phyloP scores from a whole-genome alignment of 2,113 vertebrate species.

The Deroptyus accipitrinus region DNA sequence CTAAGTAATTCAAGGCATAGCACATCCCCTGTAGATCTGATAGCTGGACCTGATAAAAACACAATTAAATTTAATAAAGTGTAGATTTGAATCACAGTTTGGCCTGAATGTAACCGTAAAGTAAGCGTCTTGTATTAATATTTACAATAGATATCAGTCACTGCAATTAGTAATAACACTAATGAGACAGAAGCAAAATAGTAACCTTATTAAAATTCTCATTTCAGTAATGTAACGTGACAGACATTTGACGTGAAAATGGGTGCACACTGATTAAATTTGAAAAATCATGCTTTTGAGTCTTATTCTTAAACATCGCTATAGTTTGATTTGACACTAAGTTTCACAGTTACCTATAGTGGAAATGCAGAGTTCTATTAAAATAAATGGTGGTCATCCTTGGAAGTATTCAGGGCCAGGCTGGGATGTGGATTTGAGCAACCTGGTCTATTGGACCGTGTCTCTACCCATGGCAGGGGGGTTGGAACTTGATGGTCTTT shows the following conservation, averaged over 20 bases:
- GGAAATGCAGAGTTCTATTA: neutral
- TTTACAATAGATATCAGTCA: slow-evolving; percentile 44
- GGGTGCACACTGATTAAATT: neutral
- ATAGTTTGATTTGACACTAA: neutral
- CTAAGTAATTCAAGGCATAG: neutral
- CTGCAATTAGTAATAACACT: slow-evolving; percentile 31
- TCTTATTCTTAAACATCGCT: neutral
- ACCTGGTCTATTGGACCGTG: neutral
- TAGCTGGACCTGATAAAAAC: neutral
- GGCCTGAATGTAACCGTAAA: neutral
- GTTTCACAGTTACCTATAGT: neutral
- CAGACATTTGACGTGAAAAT: slow-evolving; percentile 6
- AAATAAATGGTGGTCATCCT: neutral
- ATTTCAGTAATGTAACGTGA: slow-evolving; percentile 7
- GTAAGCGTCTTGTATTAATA: slow-evolving; percentile 12
- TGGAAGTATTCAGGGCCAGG: neutral
- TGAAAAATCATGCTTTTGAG: neutral
- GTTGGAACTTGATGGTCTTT: neutral
- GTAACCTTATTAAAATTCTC: slow-evolving; percentile 13
- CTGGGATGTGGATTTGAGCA: neutral
- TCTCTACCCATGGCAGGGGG: neutral
- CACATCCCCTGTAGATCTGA: neutral
- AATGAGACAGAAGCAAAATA: slow-evolving; percentile 34
- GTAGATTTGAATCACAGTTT: slow-evolving; percentile 15
- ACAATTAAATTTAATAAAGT: neutral